phyloP scores from a whole-genome alignment of 2,888 invertebrate species.

The Lepidochrysops patricia region DNA sequence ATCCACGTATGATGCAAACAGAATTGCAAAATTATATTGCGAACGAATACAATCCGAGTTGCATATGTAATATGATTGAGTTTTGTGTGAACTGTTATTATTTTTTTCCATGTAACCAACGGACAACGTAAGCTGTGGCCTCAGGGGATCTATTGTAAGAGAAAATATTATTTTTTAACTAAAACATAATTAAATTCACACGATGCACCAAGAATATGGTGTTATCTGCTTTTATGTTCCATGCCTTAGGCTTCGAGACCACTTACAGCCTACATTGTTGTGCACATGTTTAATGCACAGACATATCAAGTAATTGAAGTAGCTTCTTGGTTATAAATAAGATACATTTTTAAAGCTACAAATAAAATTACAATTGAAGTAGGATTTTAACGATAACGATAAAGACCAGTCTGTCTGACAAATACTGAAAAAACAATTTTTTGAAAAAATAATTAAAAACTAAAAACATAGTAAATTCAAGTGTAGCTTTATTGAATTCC shows the following conservation, averaged over 20 bases:
- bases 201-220: background rate
- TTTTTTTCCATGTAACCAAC: background rate
- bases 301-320: background rate
- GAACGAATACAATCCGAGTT: background rate
- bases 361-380: background rate
- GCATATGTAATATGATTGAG: background rate
- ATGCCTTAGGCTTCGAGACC: background rate
- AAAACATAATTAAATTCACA: constrained; percentile 3
- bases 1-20: constrained; percentile 7
- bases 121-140: constrained; percentile 1
- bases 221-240: background rate
- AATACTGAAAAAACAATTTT: too few species aligned
- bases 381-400: background rate
- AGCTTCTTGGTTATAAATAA: background rate
- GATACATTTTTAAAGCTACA: background rate
- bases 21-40: background rate
- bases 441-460: too few species aligned
- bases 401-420: background rate
- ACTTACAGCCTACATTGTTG: background rate
- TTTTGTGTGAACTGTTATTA: background rate
- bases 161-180: constrained; percentile 3
- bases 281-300: background rate
- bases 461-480: too few species aligned
- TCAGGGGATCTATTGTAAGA: constrained; percentile 6
- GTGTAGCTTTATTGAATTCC: too few species aligned